Evolutionary conservation across 2,888 invertebrate genomes (phyloP).

Genomic region (Aphidoletes aphidimyza): DNA sequence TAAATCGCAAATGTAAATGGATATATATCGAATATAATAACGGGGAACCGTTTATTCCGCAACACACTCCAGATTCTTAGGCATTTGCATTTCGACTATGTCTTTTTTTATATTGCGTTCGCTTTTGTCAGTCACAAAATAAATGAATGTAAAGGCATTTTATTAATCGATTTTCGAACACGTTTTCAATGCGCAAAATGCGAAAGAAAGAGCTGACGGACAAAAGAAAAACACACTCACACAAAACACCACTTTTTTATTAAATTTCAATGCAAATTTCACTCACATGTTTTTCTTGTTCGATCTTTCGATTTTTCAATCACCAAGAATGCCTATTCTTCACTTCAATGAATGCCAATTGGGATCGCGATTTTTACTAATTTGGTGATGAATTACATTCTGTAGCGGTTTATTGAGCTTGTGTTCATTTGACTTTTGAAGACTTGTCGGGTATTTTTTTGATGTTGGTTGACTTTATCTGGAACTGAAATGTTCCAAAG

Average conservation of each 20-base stretch:
- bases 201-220: no score
- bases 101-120: neutral
- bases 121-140: conserved; percentile 17
- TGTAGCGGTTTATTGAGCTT: neutral
- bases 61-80: no score
- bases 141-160: conserved; percentile 41
- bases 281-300: neutral
- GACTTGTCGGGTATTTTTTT: no score
- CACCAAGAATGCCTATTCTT: neutral
- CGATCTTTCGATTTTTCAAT: neutral
- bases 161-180: conserved; percentile 37
- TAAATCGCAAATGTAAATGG: conserved; percentile 42
- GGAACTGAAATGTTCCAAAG: no score
- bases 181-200: conserved; percentile 21
- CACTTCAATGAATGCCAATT: no score
- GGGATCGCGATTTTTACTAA: neutral
- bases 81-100: no score
- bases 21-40: conserved; percentile 6
- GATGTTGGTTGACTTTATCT: no score
- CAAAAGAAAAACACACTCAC: no score
- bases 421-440: no score
- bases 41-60: no score
- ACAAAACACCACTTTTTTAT: neutral
- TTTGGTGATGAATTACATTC: conserved; percentile 19
- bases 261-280: conserved; percentile 27